phyloP scores from a whole-genome alignment of 1,140 invertebrate genomes.

The Drosophila athabasca region DNA sequence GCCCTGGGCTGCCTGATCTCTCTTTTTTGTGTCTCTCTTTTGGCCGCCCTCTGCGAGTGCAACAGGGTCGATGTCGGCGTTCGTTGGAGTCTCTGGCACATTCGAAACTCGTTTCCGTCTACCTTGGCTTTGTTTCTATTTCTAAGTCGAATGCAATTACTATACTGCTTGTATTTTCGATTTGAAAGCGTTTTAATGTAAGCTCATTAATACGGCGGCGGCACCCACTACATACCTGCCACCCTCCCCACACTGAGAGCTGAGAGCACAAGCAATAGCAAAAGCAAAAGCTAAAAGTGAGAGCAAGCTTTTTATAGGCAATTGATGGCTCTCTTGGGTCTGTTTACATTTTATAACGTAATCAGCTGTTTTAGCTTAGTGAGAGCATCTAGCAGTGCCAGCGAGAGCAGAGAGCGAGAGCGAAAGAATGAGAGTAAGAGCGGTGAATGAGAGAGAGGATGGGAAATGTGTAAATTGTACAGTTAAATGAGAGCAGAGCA shows the following conservation, averaged over 20 bases:
- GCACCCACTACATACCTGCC: no score
- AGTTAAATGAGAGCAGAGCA: conserved; percentile 6
- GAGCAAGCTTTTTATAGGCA: conserved; percentile 45
- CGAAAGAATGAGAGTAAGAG: conserved; percentile 5
- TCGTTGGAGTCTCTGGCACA: not conserved
- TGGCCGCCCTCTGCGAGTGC: conserved; percentile 14
- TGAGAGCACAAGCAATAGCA: conserved; percentile 24
- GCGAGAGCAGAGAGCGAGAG: conserved; percentile 27
- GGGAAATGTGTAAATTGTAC: conserved; percentile 49
- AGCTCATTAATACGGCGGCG: conserved; percentile 31
- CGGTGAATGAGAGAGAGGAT: conserved; percentile 32
- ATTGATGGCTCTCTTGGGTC: conserved; percentile 45
- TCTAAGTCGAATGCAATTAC: conserved; percentile 64
- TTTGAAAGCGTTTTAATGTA: conserved; percentile 47
- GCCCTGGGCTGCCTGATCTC: conserved; percentile 19
- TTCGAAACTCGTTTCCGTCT: conserved; percentile 70
- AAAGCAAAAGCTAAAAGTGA: conserved; percentile 41
- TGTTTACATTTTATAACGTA: conserved; percentile 71
- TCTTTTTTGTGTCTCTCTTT: conserved; percentile 14
- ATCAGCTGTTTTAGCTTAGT: conserved; percentile 70
- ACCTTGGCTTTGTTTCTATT: conserved; percentile 76
- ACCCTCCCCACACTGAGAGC: conserved; percentile 10
- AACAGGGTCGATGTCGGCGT: conserved; percentile 27
- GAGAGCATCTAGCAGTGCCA: conserved; percentile 44
- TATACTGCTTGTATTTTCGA: conserved; percentile 51